Conservation (phyloP, 2,113 vertebrate species). For the Hippopotamus amphibius region DNA sequence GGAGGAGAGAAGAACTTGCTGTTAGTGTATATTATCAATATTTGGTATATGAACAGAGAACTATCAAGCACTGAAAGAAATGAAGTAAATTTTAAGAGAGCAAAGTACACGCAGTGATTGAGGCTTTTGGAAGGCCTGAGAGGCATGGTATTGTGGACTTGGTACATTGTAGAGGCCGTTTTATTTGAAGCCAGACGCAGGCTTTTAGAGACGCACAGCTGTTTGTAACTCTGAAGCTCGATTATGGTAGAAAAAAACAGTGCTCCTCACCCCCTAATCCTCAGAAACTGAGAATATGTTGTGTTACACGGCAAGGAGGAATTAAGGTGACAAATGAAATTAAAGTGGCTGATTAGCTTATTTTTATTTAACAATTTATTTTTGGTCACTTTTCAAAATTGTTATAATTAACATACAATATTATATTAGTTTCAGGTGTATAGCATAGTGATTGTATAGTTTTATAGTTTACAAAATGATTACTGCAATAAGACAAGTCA, state of each 20-base stretch:
- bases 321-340: too few relatives aligned
- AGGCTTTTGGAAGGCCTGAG: not conserved
- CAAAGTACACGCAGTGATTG: not conserved
- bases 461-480: too few relatives aligned
- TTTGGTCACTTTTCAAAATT: too few relatives aligned
- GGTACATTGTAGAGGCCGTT: not conserved
- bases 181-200: too few relatives aligned
- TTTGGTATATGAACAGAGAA: not conserved
- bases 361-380: too few relatives aligned
- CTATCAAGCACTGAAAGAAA: not conserved
- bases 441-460: too few relatives aligned
- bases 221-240: not conserved
- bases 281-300: not conserved
- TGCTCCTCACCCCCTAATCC: not conserved
- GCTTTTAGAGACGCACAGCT: not conserved
- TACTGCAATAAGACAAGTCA: too few relatives aligned
- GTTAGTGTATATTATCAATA: not conserved
- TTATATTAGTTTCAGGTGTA: too few relatives aligned
- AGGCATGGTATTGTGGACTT: not conserved
- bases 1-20: not conserved
- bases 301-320: not conserved
- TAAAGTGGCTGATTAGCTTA: too few relatives aligned
- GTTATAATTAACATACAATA: too few relatives aligned
- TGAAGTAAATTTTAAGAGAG: not conserved
- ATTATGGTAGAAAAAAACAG: not conserved